These are phyloP conservation scores for Selene dorsalis DNA, from an alignment of 2,797 vertebrate genomes.

Conservation along the genomic window DNA sequence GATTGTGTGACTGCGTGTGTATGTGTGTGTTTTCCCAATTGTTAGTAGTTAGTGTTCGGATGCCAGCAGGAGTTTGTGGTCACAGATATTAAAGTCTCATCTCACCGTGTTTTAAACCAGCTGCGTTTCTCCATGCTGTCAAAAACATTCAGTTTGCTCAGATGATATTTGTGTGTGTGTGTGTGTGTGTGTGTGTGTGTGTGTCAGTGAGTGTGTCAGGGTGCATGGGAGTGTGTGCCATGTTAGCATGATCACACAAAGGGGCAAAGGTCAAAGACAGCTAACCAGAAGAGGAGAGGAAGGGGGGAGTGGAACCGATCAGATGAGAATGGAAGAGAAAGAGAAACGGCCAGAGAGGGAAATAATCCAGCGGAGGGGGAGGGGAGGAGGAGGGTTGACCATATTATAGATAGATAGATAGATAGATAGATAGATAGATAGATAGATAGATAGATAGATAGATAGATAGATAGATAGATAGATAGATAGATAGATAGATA, in stretches of 20 bases:
- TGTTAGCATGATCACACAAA: constrained; percentile 70
- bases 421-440: constrained; percentile 19
- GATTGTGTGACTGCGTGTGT: constrained; percentile 16
- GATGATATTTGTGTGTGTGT: constrained; percentile 55
- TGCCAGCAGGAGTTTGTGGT: constrained; percentile 74
- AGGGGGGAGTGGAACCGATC: constrained; percentile 49
- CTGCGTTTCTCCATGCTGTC: constrained; percentile 79
- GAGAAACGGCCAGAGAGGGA: constrained; percentile 9
- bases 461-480: constrained; percentile 19
- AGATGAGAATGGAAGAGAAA: constrained; percentile 37
- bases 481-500: neutral
- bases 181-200: constrained; percentile 28
- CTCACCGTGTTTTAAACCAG: constrained; percentile 75
- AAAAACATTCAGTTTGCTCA: constrained; percentile 61
- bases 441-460: constrained; percentile 31
- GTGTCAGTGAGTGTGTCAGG: constrained; percentile 46
- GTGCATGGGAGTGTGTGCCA: constrained; percentile 51
- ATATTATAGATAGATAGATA: constrained; percentile 18
- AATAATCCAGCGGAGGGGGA: constrained; percentile 23
- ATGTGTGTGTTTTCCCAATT: constrained; percentile 42
- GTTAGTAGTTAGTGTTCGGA: constrained; percentile 59
- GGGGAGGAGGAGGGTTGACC: neutral
- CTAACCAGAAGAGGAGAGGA: constrained; percentile 61
- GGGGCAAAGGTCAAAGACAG: constrained; percentile 76
- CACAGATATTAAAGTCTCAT: constrained; percentile 80